Base-by-base conservation (phyloP, 2,888 invertebrate species). In the Cistogaster globosa region DNA sequence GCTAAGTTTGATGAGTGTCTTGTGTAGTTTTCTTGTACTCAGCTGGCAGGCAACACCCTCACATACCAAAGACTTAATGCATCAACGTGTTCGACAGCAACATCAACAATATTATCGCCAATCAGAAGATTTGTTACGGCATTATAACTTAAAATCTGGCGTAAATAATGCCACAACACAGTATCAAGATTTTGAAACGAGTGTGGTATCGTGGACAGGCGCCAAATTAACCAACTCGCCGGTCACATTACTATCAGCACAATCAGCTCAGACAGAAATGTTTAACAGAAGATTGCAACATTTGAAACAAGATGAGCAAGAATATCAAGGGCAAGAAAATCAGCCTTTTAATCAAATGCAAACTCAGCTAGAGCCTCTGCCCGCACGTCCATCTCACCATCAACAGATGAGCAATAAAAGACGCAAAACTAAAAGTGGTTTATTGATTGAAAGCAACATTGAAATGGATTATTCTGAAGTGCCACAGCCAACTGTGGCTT, bases 361-460 rank as follows among this genome's bases (percentile, higher is more conserved):
- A 42, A 12, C 42, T 42, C 42, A 42, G 42, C 42, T 4, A 0
- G 12, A 42, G 1, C 12, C 11, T 11, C 4, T 7, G 38, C 26
- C 42, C n/a, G n/a, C n/a, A n/a, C n/a, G n/a, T n/a, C n/a, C n/a
- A n/a, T n/a, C n/a, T n/a, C 76, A 16, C 1, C 77, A n/a, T 22
- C 36, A 22, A 12, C 63, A 22, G 2, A 18, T 72, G 48, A 42
- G 51, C 63, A 82, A 45, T 32, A 82, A 71, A 26, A 88, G 90
- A 42, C 90, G 88, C 85, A 91, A 91, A 91, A 90, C 91, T 87
- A 90, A 90, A 89, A 90, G 91, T 90, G 90, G 91, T 86, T 89
- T 90, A 32, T 87, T 90, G 84, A 90, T 90, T 84, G 90, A 90
- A 90, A 90, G 91, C 90, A 91, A 91, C 84, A 88, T 90, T 75